Conservation (phyloP, 2,113 vertebrate species). For the Pangasianodon gigas region DNA sequence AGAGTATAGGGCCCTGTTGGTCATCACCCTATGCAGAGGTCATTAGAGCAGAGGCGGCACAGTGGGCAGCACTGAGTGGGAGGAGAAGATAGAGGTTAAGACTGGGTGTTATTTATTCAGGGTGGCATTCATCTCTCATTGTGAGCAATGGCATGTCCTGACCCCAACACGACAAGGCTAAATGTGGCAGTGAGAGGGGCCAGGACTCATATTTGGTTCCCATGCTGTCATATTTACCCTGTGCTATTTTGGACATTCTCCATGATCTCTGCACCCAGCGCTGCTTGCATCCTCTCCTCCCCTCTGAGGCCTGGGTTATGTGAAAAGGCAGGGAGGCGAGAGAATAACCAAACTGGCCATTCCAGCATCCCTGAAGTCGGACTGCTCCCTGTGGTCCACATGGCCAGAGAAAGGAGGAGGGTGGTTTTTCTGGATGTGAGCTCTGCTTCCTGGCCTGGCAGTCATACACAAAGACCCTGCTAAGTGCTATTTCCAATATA, state of each 20-base stretch:
- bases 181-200: conserved; percentile 66
- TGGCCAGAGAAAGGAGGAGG: conserved; percentile 61
- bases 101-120: conserved; percentile 54
- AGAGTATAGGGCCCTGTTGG: conserved; percentile 17
- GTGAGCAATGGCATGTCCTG: conserved; percentile 52
- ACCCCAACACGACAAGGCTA: conserved; percentile 55
- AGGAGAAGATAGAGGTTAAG: conserved; percentile 6
- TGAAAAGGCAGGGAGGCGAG: conserved; percentile 78
- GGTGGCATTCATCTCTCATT: conserved; percentile 48
- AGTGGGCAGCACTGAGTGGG: background rate
- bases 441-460: conserved; percentile 90
- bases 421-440: conserved; percentile 26
- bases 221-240: conserved; percentile 84
- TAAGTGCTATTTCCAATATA: conserved; percentile 93
- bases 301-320: conserved; percentile 91
- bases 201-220: conserved; percentile 75
- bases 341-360: conserved; percentile 74
- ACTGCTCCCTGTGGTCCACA: conserved; percentile 79
- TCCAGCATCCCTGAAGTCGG: conserved; percentile 24
- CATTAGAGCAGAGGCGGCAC: conserved; percentile 35
- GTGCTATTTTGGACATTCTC: conserved; percentile 81
- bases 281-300: conserved; percentile 66
- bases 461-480: conserved; percentile 87
- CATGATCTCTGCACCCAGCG: conserved; percentile 66
- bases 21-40: conserved; percentile 20